phyloP scores from a whole-genome alignment of 2,113 vertebrate species.

The Cranoglanis bouderius region DNA sequence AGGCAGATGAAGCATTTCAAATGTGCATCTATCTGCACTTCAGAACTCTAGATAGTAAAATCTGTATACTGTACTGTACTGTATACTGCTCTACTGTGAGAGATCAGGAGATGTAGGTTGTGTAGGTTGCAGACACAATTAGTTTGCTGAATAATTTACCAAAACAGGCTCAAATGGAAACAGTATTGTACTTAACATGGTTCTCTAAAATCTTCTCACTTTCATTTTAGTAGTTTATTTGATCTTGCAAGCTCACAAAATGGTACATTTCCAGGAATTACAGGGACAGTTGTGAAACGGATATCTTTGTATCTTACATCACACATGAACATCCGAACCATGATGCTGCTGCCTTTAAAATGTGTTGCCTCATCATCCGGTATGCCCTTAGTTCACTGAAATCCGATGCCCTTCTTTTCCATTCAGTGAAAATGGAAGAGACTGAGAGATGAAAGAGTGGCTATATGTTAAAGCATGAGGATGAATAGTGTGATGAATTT shows the following conservation, averaged over 20 bases:
- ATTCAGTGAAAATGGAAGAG: background rate
- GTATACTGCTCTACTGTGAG: background rate
- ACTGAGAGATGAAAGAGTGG: background rate
- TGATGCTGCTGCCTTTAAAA: background rate
- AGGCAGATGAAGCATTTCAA: conserved; percentile 10
- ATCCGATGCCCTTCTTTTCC: background rate
- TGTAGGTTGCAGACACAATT: conserved; percentile 20
- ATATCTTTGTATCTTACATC: conserved; percentile 9
- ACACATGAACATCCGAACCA: background rate
- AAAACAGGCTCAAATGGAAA: background rate
- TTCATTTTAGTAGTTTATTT: background rate
- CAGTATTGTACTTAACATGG: background rate
- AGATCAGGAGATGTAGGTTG: background rate
- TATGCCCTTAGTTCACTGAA: conserved; percentile 2
- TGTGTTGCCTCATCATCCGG: background rate
- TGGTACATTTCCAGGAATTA: background rate
- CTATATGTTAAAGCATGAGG: background rate
- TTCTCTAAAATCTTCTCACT: background rate
- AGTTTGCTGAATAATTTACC: conserved; percentile 13
- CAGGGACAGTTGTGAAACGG: conserved; percentile 18
- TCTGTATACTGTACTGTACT: background rate
- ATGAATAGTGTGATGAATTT: background rate
- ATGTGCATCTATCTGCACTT: background rate
- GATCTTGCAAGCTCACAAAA: background rate
- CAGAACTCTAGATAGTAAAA: background rate